A percentile compares a stretch with the other conserved stretches of the same genome.
These are phyloP conservation scores for Notodonta dromedarius DNA, from an alignment of 2,888 invertebrate genomes.

Conservation along the genomic window DNA sequence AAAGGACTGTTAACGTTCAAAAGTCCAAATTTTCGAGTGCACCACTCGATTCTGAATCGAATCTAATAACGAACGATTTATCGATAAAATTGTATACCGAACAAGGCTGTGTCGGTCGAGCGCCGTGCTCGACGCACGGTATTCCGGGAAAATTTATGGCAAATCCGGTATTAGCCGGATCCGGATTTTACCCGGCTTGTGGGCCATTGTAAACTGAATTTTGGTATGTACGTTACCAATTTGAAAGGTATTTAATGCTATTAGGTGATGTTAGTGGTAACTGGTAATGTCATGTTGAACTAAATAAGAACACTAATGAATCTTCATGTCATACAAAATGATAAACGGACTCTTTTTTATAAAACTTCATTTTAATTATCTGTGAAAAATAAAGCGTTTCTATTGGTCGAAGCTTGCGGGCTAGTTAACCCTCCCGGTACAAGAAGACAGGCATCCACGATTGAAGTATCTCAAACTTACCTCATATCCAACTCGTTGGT, in stretches of 20 bases:
- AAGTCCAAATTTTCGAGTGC: no score
- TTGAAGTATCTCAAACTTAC: conserved; percentile 65
- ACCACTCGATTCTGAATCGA: background rate
- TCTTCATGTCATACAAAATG: no score
- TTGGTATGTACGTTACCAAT: background rate
- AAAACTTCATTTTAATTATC: no score
- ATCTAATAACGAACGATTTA: conserved; percentile 5
- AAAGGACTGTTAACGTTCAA: no score
- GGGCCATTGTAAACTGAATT: background rate
- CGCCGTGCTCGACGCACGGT: conserved; percentile 31
- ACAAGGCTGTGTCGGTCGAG: conserved; percentile 18
- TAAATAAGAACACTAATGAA: no score
- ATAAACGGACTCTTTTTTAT: no score
- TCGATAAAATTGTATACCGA: conserved; percentile 9
- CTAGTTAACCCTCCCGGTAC: no score
- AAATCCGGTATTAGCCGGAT: conserved; percentile 43
- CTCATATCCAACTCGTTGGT: conserved; percentile 93
- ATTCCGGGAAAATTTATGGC: conserved; percentile 46
- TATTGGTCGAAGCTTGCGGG: no score
- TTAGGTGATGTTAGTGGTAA: background rate
- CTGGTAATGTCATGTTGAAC: background rate
- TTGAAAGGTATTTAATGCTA: background rate
- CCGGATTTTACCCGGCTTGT: conserved; percentile 26
- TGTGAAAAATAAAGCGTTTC: no score
- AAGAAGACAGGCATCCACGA: no score